Percentiles rank a stretch among this genome's conserved stretches.
These are phyloP conservation scores for Carduelis carduelis DNA, from an alignment of 2,797 vertebrate genomes.

Conservation along the genomic window DNA sequence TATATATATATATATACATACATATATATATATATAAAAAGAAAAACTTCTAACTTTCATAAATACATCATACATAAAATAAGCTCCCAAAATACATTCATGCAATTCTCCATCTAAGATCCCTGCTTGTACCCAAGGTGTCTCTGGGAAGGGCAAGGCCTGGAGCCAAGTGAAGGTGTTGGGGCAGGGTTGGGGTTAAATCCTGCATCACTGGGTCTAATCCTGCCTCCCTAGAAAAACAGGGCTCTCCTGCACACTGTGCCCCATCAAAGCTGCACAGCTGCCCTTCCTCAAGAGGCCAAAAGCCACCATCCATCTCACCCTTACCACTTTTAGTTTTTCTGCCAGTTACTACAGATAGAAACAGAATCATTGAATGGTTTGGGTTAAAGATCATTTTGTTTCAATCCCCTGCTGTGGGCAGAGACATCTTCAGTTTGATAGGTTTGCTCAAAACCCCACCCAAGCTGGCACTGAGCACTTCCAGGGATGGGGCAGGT, in stretches of 20 bases:
- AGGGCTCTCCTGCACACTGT: neutral
- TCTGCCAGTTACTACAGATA: neutral
- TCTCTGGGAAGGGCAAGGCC: neutral
- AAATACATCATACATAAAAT: conserved; percentile 37
- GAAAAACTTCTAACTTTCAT: conserved; percentile 10
- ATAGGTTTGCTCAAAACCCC: neutral
- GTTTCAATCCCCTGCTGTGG: neutral
- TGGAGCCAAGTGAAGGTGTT: neutral
- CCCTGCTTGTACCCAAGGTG: neutral
- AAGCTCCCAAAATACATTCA: conserved; percentile 33
- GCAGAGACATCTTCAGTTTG: neutral
- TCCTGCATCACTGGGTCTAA: neutral
- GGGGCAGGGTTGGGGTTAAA: neutral
- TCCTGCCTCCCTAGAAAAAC: neutral
- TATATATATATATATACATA: neutral
- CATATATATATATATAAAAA: neutral
- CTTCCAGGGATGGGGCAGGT: neutral
- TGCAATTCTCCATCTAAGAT: neutral
- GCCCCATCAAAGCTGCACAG: neutral
- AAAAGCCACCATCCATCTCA: neutral
- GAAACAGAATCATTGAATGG: neutral
- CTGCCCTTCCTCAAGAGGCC: neutral
- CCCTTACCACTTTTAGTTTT: neutral
- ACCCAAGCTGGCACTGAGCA: neutral
- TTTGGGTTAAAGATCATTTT: neutral